These are phyloP conservation scores for Tethea ocularis DNA, from an alignment of 2,888 invertebrate genomes.

Conservation along the genomic window DNA sequence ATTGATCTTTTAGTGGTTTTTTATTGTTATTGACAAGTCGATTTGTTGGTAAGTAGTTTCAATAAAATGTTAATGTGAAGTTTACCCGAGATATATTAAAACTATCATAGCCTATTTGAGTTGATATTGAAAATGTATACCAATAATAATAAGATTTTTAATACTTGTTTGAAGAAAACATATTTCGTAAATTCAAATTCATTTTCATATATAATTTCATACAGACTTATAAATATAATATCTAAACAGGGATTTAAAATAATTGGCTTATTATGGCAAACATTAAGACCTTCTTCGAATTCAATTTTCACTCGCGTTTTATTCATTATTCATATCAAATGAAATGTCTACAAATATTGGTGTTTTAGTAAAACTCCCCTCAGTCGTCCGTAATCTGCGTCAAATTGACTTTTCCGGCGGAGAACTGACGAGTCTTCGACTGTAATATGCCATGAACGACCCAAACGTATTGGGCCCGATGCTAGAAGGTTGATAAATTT, in stretches of 20 bases:
- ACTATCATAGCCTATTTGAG: too few species aligned
- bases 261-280: neutral
- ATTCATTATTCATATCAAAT: slow-evolving; percentile 59
- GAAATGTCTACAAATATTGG: slow-evolving; percentile 58
- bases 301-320: slow-evolving; percentile 31
- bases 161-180: too few species aligned
- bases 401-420: slow-evolving; percentile 79
- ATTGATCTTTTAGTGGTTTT: slow-evolving; percentile 19
- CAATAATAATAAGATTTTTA: too few species aligned
- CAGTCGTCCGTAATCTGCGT: slow-evolving; percentile 74
- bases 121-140: too few species aligned
- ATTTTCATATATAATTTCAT: too few species aligned
- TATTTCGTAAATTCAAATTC: too few species aligned
- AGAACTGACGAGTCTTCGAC: slow-evolving; percentile 76
- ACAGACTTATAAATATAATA: too few species aligned
- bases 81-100: neutral
- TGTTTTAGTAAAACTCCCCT: slow-evolving; percentile 64
- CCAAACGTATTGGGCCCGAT: slow-evolving; percentile 76
- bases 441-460: slow-evolving; percentile 80
- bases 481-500: slow-evolving; percentile 78
- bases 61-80: neutral
- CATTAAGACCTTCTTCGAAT: slow-evolving; percentile 9
- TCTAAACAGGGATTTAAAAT: neutral
- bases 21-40: slow-evolving; percentile 7
- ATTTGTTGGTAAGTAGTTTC: neutral